Base-by-base conservation (phyloP, 2,797 vertebrate species). In the Antrozous pallidus region DNA sequence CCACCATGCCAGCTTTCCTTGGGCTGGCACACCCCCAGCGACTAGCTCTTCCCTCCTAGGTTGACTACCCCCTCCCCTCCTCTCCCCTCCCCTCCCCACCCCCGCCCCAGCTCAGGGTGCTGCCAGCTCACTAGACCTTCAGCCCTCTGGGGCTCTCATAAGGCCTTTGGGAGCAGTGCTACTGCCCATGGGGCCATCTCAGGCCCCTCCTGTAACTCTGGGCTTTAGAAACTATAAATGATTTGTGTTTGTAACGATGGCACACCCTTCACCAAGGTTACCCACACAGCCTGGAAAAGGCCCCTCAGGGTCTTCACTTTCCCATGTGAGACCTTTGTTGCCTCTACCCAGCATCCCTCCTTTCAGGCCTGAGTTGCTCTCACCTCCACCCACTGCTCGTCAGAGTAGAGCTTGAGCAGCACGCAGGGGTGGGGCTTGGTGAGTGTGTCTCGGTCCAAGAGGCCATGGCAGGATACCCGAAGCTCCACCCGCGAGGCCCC, bases 401-500 rank as follows among this genome's bases (percentile, higher is more conserved):
- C 97, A 4, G 97, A 97, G 88, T 81, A 95, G 75, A 97, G 95
- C 86, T 97, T 97, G 71, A 98, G 96, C 36, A 98, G 71, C 83
- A 97, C 97, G 0, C 97, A 97, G 7, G 98, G 97, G 69, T 98
- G 96, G 0, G 97, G 97, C 51, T 97, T 97, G 84, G 90, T n/a
- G 75, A 96, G 94, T 0, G 94, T 96, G 75, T 97, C 97, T 10
- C 96, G 88, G 78, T 97, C 95, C 38, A 95, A 36, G 28, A 98
- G 96, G 92, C 95, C 95, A 6, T 97, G 97, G 88, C 98, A 98
- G 91, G 98, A 98, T 1, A 98, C 96, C 0, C 97, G 94, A 1
- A 98, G 95, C 90, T 98, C 97, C 17, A 98, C 98, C 20, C 97
- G 84, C 0, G 97, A 97, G 12, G 97, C 97, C 67, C 98, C 98